phyloP scores from a whole-genome alignment of 2,888 invertebrate species.

The Melanchra persicariae region DNA sequence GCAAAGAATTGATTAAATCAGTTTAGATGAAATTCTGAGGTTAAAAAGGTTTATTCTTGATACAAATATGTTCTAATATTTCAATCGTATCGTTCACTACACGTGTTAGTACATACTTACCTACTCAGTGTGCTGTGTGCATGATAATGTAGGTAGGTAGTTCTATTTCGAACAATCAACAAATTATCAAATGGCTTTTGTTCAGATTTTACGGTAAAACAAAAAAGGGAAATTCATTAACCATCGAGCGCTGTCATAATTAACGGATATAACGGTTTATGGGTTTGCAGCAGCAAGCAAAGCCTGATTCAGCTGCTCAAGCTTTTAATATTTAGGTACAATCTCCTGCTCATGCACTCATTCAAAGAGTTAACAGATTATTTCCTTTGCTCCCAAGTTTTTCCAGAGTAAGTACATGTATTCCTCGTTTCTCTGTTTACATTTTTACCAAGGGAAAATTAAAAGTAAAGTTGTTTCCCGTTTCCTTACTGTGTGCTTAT shows the following conservation, averaged over 20 bases:
- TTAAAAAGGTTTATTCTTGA: neutral
- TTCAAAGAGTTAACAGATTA: slow-evolving; percentile 28
- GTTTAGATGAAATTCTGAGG: slow-evolving; percentile 22
- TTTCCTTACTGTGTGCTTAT: neutral
- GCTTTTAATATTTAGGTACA: slow-evolving; percentile 27
- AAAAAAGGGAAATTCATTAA: neutral
- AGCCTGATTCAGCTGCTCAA: slow-evolving; percentile 7
- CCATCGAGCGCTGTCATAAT: slow-evolving; percentile 1
- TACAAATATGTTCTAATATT: neutral
- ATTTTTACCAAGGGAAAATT: slow-evolving; percentile 35
- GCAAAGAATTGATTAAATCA: slow-evolving; percentile 30
- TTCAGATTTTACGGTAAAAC: neutral
- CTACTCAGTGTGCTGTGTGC: neutral
- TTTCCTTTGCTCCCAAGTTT: slow-evolving; percentile 24
- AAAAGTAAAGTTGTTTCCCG: slow-evolving; percentile 22
- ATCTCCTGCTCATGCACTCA: slow-evolving; percentile 11
- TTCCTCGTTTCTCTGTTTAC: slow-evolving; percentile 35
- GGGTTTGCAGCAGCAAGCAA: neutral
- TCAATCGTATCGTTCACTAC: neutral
- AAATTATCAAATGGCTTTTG: neutral
- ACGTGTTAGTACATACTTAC: neutral
- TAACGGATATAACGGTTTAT: neutral
- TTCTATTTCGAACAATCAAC: neutral
- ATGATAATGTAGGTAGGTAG: neutral
- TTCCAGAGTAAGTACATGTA: slow-evolving; percentile 17